These are phyloP conservation scores for Anguilla marmorata DNA, from an alignment of 2,797 vertebrate genomes.

Conservation along the genomic window DNA sequence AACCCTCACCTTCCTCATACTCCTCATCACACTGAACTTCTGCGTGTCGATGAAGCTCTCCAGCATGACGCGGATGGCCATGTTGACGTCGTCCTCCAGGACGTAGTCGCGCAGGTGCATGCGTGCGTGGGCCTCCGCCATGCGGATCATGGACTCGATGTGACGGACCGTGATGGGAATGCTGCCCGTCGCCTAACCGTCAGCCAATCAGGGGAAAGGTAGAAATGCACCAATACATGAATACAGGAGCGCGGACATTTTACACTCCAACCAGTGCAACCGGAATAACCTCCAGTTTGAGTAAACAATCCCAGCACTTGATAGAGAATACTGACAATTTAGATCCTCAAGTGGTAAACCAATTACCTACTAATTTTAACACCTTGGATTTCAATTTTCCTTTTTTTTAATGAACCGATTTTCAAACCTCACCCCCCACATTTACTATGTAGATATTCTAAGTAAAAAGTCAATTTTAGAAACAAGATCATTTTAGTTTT, in stretches of 20 bases:
- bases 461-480: too few relatives aligned
- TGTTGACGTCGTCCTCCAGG: slow-evolving; percentile 94
- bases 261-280: background rate
- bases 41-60: slow-evolving; percentile 99
- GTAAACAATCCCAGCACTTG: background rate
- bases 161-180: slow-evolving; percentile 98
- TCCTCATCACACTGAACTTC: slow-evolving; percentile 97
- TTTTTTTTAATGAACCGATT: background rate
- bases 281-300: background rate
- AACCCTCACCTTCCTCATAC: slow-evolving; percentile 89
- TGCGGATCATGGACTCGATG: slow-evolving; percentile 98
- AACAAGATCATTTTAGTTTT: too few relatives aligned
- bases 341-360: background rate
- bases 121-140: slow-evolving; percentile 95
- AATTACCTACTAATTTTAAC: background rate
- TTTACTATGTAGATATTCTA: too few relatives aligned
- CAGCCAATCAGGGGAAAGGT: background rate
- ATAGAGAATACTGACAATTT: background rate
- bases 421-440: background rate
- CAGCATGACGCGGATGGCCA: slow-evolving; percentile 98
- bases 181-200: slow-evolving; percentile 87
- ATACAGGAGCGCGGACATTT: too few relatives aligned
- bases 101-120: slow-evolving; percentile 95
- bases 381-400: background rate
- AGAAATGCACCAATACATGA: background rate